Evolutionary conservation across 2,797 vertebrate genomes (phyloP).

Genomic region (Botia almorhae): DNA sequence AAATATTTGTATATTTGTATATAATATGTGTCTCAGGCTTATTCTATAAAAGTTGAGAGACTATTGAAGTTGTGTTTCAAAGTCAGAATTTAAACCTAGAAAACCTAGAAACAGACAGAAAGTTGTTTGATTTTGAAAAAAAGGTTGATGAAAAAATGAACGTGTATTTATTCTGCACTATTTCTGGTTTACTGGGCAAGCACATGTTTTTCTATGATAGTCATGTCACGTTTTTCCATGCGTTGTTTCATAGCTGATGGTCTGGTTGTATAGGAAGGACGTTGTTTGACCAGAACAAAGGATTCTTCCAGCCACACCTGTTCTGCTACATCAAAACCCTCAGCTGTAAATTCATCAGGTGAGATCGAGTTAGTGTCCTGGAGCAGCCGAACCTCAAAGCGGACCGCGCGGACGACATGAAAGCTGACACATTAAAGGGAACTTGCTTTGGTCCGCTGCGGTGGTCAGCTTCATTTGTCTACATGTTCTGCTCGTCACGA

Average conservation of each 20-base stretch:
- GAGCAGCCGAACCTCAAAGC: slow-evolving; percentile 59
- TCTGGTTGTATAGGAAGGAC: slow-evolving; percentile 37
- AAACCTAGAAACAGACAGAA: no score
- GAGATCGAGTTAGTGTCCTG: slow-evolving; percentile 48
- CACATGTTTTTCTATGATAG: background rate
- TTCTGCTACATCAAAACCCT: slow-evolving; percentile 61
- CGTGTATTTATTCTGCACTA: no score
- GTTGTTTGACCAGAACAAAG: slow-evolving; percentile 55
- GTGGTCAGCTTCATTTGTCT: slow-evolving; percentile 35
- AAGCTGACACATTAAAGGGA: slow-evolving; percentile 58
- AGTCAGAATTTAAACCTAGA: no score
- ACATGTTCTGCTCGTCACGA: background rate
- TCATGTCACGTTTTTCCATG: background rate
- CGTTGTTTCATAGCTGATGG: background rate
- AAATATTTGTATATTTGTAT: no score
- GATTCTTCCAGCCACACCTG: slow-evolving; percentile 54
- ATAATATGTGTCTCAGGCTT: no score
- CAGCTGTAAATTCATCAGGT: slow-evolving; percentile 57
- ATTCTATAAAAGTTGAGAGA: no score
- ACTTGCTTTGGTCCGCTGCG: slow-evolving; percentile 49
- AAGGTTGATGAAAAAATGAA: no score
- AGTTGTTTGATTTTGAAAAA: no score
- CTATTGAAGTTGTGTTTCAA: no score
- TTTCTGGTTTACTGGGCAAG: background rate
- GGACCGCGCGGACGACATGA: slow-evolving; percentile 57